Percentiles rank a stretch among this genome's conserved stretches.
These are phyloP conservation scores for Kryptolebias marmoratus DNA, from an alignment of 2,113 vertebrate species.

Conservation along the genomic window DNA sequence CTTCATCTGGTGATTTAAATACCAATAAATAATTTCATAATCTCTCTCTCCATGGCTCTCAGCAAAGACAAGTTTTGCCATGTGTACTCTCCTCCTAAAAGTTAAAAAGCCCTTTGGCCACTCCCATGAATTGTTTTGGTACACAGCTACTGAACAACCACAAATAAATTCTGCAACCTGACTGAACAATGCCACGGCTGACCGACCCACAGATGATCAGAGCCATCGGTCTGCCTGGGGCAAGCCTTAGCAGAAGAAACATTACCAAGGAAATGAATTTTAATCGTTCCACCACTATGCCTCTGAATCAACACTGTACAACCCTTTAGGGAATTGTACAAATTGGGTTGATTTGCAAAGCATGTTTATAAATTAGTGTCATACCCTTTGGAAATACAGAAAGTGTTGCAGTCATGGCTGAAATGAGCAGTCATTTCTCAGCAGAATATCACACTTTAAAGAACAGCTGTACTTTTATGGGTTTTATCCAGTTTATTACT, in stretches of 20 bases:
- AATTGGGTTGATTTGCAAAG: neutral
- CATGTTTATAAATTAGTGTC: neutral
- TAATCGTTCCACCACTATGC: constrained; percentile 3
- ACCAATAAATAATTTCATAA: too few species aligned
- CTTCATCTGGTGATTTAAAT: too few species aligned
- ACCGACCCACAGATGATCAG: neutral
- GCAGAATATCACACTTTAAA: neutral
- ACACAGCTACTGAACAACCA: neutral
- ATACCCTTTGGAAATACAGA: neutral
- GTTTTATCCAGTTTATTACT: neutral
- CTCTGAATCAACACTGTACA: neutral
- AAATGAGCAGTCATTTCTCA: neutral
- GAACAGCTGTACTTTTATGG: neutral
- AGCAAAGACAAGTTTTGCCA: too few species aligned
- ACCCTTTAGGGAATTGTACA: neutral
- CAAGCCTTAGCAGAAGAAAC: neutral
- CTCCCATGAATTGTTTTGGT: neutral
- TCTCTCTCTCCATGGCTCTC: too few species aligned
- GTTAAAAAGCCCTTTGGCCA: neutral
- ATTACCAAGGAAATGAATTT: neutral
- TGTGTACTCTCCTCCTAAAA: neutral
- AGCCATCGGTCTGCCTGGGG: neutral
- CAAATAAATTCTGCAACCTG: neutral
- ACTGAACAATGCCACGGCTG: constrained; percentile 4
- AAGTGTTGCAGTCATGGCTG: neutral